Evolutionary conservation across 92 coral and sea anemone genomes (phyloP), one percentile per base, ranked within the genome.

Genomic region (Paragorgia papillata): DNA sequence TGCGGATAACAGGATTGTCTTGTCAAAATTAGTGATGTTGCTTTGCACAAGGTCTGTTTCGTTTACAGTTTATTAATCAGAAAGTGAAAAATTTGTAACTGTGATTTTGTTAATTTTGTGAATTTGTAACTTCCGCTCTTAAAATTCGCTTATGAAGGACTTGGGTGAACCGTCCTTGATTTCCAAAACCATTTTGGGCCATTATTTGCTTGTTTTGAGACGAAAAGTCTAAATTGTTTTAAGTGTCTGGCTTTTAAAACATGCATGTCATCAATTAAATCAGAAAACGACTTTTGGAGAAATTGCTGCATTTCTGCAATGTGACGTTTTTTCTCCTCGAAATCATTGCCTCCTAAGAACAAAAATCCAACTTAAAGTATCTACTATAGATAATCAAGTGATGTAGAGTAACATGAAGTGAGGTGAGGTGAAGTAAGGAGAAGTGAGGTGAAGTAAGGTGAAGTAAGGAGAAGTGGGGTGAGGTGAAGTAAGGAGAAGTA

Each of bases 101-200:
- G n/a, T n/a, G n/a, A n/a, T n/a, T n/a, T n/a, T n/a, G n/a, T n/a
- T n/a, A n/a, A n/a, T n/a, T n/a, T n/a, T n/a, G n/a, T n/a, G n/a
- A n/a, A n/a, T n/a, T n/a, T n/a, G n/a, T n/a, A n/a, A n/a, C n/a
- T n/a, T n/a, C n/a, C n/a, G n/a, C n/a, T n/a, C n/a, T n/a, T n/a
- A n/a, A n/a, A n/a, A n/a, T n/a, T n/a, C n/a, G n/a, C n/a, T n/a
- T n/a, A n/a, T n/a, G n/a, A n/a, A n/a, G n/a, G n/a, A n/a, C n/a
- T n/a, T n/a, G n/a, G n/a, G n/a, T 49, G 30, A 35, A 64, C 71
- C 51, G n/a, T n/a, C n/a, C 20, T 19, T 64, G 51, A 34, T 35
- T 22, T 37, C 37, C 28, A 15, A 29, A 64, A 64, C 71, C 50
- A 35, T 46, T 46, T 46, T 46, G n/a, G 15, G 15, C 53, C 53